phyloP scores from a whole-genome alignment of 2,888 invertebrate genomes.

The Silvanus unidentatus region DNA sequence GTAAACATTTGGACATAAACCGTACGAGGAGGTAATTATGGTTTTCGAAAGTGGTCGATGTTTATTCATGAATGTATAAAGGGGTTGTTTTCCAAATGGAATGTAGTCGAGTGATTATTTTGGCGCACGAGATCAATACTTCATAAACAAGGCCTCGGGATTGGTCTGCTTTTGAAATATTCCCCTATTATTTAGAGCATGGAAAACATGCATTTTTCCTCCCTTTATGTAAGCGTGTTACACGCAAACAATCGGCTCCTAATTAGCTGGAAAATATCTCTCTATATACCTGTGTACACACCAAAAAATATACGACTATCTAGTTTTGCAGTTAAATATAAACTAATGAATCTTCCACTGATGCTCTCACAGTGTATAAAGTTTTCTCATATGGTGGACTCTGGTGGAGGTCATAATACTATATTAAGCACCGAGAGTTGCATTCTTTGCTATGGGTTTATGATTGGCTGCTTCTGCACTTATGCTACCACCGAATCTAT shows the following conservation, averaged over 20 bases:
- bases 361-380: conserved; percentile 13
- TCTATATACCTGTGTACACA: too few relatives aligned
- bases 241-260: conserved; percentile 1
- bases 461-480: conserved; percentile 25
- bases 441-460: conserved; percentile 35
- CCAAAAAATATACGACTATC: too few relatives aligned
- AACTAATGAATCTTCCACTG: conserved; percentile 16
- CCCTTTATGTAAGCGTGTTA: conserved; percentile 1
- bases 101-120: not conserved
- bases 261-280: not conserved
- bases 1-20: too few relatives aligned
- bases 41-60: too few relatives aligned
- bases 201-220: conserved; percentile 2
- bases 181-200: not conserved
- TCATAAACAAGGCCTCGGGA: conserved; percentile 1
- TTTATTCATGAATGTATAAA: too few relatives aligned
- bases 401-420: conserved; percentile 35
- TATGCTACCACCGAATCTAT: not conserved
- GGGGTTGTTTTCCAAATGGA: not conserved
- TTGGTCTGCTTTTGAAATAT: not conserved
- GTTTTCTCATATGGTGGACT: conserved; percentile 13
- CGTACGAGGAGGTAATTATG: too few relatives aligned
- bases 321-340: too few relatives aligned
- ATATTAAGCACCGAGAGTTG: conserved; percentile 37
- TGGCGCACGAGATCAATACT: not conserved